These are phyloP conservation scores for Acleris laterana DNA, from an alignment of 2,888 invertebrate genomes.

Conservation along the genomic window DNA sequence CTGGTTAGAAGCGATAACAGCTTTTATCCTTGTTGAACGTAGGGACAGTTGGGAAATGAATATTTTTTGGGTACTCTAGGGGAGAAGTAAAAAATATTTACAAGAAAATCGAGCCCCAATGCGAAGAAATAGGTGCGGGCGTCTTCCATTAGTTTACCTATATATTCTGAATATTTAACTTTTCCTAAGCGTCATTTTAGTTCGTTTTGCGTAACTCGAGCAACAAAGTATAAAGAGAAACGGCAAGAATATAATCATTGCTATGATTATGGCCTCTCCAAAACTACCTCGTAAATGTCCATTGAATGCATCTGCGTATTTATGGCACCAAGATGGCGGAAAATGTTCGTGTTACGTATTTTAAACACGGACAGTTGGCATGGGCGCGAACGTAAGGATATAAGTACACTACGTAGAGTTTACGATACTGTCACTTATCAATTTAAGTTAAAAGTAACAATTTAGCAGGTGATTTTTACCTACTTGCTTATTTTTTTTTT, in stretches of 20 bases:
- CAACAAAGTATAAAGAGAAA: slow-evolving; percentile 43
- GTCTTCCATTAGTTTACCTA: too few relatives aligned
- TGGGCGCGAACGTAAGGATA: not conserved
- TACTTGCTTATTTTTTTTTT: too few relatives aligned
- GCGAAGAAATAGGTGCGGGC: too few relatives aligned
- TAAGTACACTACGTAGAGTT: not conserved
- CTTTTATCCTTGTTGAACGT: too few relatives aligned
- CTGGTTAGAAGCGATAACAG: too few relatives aligned
- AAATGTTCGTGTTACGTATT: slow-evolving; percentile 13
- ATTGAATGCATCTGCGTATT: slow-evolving; percentile 37
- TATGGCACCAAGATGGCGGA: slow-evolving; percentile 11
- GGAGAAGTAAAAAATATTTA: too few relatives aligned
- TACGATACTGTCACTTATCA: not conserved
- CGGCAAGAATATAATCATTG: slow-evolving; percentile 41
- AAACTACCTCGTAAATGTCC: slow-evolving; percentile 47
- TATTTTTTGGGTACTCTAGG: too few relatives aligned
- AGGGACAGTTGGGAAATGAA: too few relatives aligned
- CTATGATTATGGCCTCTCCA: slow-evolving; percentile 45
- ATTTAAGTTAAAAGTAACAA: not conserved
- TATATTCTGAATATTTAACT: not conserved
- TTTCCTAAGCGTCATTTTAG: not conserved
- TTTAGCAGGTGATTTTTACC: not conserved
- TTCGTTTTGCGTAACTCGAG: slow-evolving; percentile 22
- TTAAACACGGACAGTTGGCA: slow-evolving; percentile 8
- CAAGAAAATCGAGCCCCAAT: too few relatives aligned